phyloP scores from a whole-genome alignment of 2,888 invertebrate genomes.

The Cybosia mesomella region DNA sequence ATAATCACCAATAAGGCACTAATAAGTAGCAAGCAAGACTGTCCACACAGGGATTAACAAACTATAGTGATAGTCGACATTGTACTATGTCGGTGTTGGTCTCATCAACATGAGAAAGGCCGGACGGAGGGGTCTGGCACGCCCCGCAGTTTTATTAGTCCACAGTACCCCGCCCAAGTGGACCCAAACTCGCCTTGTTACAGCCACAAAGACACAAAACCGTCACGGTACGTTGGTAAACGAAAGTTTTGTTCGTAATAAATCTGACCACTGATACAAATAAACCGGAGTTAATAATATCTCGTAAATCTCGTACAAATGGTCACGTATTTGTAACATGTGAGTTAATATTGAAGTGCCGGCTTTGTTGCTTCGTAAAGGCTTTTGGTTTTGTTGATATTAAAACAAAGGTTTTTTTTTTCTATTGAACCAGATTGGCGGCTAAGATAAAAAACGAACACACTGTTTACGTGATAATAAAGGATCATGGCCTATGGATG shows the following conservation, averaged over 20 bases:
- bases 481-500: not conserved
- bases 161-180: constrained; percentile 56
- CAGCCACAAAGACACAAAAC: constrained; percentile 56
- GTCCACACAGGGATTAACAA: constrained; percentile 19
- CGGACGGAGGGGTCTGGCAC: constrained; percentile 57
- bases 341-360: constrained; percentile 47
- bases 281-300: constrained; percentile 41
- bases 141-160: constrained; percentile 79
- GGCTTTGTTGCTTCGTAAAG: constrained; percentile 34
- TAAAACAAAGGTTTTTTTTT: constrained; percentile 5
- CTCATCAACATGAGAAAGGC: constrained; percentile 81
- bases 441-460: not conserved
- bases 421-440: not conserved
- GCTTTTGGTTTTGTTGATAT: constrained; percentile 37
- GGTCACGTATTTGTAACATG: constrained; percentile 47
- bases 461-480: not conserved
- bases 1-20: too few relatives aligned
- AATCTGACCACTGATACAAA: constrained; percentile 54
- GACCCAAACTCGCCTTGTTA: constrained; percentile 55
- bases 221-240: constrained; percentile 53
- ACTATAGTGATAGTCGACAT: constrained; percentile 24
- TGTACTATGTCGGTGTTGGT: constrained; percentile 42
- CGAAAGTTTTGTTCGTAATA: constrained; percentile 52
- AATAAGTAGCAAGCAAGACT: not conserved
- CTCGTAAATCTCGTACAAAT: constrained; percentile 44